phyloP scores from a whole-genome alignment of 2,797 vertebrate species.

The Rhabdophis nuchalis region DNA sequence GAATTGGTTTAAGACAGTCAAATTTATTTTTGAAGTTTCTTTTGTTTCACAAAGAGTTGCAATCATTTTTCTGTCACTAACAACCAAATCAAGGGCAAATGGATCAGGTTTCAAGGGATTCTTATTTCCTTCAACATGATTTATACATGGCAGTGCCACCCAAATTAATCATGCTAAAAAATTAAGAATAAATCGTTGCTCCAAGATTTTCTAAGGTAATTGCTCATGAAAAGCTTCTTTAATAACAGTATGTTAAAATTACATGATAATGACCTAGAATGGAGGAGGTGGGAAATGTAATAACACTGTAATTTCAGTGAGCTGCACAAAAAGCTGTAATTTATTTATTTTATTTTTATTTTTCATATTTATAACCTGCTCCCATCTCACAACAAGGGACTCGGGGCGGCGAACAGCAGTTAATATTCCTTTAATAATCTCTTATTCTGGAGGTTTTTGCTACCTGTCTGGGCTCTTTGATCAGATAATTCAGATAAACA shows the following conservation, averaged over 20 bases:
- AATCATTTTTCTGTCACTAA: background rate
- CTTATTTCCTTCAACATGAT: slow-evolving; percentile 48
- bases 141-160: slow-evolving; percentile 30
- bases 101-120: slow-evolving; percentile 30
- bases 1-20: background rate
- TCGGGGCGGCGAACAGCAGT: no score
- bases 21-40: slow-evolving; percentile 31
- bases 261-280: slow-evolving; percentile 52
- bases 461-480: background rate
- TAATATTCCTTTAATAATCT: slow-evolving; percentile 6
- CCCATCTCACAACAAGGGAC: no score
- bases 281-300: slow-evolving; percentile 31
- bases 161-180: slow-evolving; percentile 62
- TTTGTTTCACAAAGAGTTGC: slow-evolving; percentile 42
- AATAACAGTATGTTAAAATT: slow-evolving; percentile 61
- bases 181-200: slow-evolving; percentile 48
- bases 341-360: no score
- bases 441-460: background rate
- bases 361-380: no score
- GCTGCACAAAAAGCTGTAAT: slow-evolving; percentile 24
- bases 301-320: slow-evolving; percentile 46
- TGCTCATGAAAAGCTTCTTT: slow-evolving; percentile 60
- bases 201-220: slow-evolving; percentile 44
- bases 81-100: slow-evolving; percentile 43
- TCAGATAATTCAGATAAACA: background rate